These are phyloP conservation scores for Ricordea florida DNA, from an alignment of 92 coral and sea anemone genomes.

Conservation along the genomic window DNA sequence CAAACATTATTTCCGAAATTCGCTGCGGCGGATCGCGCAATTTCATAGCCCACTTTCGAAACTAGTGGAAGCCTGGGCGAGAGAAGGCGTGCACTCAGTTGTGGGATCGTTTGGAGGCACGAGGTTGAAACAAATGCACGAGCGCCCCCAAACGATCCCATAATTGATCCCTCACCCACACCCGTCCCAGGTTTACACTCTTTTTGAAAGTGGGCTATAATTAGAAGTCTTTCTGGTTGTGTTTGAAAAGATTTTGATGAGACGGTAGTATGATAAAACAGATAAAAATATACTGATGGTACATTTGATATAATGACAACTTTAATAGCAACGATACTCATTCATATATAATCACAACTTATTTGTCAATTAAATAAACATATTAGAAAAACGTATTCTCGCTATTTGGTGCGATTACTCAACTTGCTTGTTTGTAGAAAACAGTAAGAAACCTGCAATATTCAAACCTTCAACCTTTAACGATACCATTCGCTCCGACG, in stretches of 20 bases:
- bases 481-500: no score
- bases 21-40: no score
- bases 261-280: conserved; percentile 10
- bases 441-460: conserved; percentile 3
- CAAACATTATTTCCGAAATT: neutral
- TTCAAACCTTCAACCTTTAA: conserved; percentile 11
- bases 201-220: neutral
- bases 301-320: neutral
- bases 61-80: no score
- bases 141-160: no score
- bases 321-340: conserved; percentile 3
- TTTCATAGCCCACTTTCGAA: no score
- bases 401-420: conserved; percentile 1
- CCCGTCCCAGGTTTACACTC: conserved; percentile 4
- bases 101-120: no score
- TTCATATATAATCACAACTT: conserved; percentile 5
- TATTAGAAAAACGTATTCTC: conserved; percentile 8
- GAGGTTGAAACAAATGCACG: no score
- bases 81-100: no score
- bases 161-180: no score
- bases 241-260: conserved; percentile 1
- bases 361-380: conserved; percentile 1
- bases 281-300: conserved; percentile 3
- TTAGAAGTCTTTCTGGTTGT: neutral
- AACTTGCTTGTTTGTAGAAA: conserved; percentile 10